phyloP scores from a whole-genome alignment of 2,888 invertebrate species.

The Zaprionus bogoriensis region DNA sequence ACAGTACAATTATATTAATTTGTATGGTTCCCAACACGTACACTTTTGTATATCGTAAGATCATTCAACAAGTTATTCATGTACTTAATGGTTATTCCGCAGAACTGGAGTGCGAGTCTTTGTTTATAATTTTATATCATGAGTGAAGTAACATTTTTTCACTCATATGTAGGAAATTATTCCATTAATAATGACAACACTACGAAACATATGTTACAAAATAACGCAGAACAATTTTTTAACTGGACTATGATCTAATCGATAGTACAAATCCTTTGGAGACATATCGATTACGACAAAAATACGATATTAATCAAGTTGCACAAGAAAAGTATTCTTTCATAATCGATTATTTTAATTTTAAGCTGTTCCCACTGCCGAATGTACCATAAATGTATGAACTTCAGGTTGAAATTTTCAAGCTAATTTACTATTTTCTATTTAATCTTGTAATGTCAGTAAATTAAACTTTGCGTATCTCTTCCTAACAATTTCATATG shows the following conservation, averaged over 20 bases:
- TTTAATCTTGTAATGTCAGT: no score
- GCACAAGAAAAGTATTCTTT: neutral
- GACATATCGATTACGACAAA: slow-evolving; percentile 3
- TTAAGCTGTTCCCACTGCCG: neutral
- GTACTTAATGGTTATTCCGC: slow-evolving; percentile 25
- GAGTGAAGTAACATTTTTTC: slow-evolving; percentile 5
- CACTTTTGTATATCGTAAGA: slow-evolving; percentile 28
- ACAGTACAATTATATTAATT: neutral
- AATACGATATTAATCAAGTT: neutral
- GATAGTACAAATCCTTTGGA: slow-evolving; percentile 8
- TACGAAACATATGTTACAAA: slow-evolving; percentile 11
- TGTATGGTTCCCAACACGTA: neutral
- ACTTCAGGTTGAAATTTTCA: no score
- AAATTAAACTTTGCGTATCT: no score
- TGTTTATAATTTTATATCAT: slow-evolving; percentile 10
- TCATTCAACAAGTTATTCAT: slow-evolving; percentile 15
- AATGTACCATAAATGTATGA: no score
- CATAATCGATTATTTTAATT: slow-evolving; percentile 1
- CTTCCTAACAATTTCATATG: no score
- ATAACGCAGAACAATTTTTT: slow-evolving; percentile 34
- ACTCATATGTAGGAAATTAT: slow-evolving; percentile 1
- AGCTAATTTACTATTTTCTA: no score
- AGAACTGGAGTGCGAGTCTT: slow-evolving; percentile 33
- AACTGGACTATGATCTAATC: slow-evolving; percentile 49
- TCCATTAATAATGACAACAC: slow-evolving; percentile 9